Conservation (phyloP, 2,113 vertebrate species). For the Anguilla japonica region DNA sequence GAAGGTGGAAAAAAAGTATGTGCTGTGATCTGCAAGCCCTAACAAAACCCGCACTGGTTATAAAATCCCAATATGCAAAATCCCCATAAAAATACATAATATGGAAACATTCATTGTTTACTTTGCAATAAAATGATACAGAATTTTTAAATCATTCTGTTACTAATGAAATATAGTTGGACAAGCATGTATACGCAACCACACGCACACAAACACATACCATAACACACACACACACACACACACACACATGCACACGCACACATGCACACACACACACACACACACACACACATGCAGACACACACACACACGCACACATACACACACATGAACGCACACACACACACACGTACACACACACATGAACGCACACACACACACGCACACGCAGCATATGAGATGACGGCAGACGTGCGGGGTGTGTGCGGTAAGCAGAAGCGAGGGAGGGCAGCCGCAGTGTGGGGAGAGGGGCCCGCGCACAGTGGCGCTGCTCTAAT, state of each 20-base stretch:
- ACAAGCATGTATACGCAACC: neutral
- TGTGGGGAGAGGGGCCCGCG: neutral
- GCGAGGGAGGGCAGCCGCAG: neutral
- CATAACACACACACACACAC: neutral
- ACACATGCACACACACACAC: neutral
- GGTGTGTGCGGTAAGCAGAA: neutral
- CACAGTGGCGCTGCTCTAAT: constrained; percentile 25
- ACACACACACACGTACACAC: neutral
- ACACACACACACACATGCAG: neutral
- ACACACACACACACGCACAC: neutral
- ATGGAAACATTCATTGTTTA: constrained; percentile 1
- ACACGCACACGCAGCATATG: neutral
- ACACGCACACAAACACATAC: neutral
- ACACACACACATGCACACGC: neutral
- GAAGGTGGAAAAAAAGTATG: neutral
- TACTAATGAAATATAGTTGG: neutral
- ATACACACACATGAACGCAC: neutral
- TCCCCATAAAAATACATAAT: neutral
- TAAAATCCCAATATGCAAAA: neutral
- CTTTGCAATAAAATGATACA: neutral
- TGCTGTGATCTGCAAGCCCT: neutral
- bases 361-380: neutral
- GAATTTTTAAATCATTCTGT: neutral
- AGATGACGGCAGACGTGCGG: neutral
- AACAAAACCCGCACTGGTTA: neutral